A percentile compares a stretch with the other conserved stretches of the same genome.
Conservation (phyloP, 1,140 invertebrate genomes). For the Phymastichus coffea region DNA sequence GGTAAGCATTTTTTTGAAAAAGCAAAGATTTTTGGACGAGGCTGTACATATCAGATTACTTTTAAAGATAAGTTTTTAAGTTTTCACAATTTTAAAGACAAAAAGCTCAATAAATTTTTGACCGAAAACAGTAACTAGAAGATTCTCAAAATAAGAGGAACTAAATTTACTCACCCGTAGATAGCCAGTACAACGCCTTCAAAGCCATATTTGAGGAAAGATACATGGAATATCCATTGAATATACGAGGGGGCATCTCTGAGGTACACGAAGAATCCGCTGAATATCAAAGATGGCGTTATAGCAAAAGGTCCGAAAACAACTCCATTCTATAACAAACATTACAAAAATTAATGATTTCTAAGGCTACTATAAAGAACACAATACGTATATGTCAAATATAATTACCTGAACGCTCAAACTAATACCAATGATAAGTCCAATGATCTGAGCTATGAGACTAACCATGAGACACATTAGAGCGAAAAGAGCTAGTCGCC, state of each 20-base stretch:
- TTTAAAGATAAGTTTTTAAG: too few species aligned
- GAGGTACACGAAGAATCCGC: conserved; percentile 86
- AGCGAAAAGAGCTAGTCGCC: conserved; percentile 70
- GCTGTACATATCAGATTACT: too few species aligned
- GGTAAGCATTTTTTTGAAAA: too few species aligned
- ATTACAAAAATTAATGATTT: too few species aligned
- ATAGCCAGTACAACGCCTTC: conserved; percentile 71
- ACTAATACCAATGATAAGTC: conserved; percentile 79
- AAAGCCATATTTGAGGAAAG: conserved; percentile 77
- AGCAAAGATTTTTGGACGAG: too few species aligned
- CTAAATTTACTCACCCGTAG: conserved; percentile 57
- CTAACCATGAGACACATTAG: conserved; percentile 75
- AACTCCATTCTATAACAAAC: conserved; percentile 68
- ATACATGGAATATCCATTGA: conserved; percentile 84
- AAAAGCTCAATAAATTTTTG: too few species aligned
- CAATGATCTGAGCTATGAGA: conserved; percentile 80
- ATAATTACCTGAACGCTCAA: conserved; percentile 71
- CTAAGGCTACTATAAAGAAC: too few species aligned
- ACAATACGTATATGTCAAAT: too few species aligned
- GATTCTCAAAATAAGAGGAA: neutral
- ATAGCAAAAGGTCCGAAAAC: conserved; percentile 83
- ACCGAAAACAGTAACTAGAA: neutral
- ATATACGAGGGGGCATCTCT: conserved; percentile 78
- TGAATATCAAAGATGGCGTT: conserved; percentile 84
- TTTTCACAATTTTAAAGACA: too few species aligned